Base-by-base conservation (phyloP, 2,888 invertebrate species). In the Drepanosiphum platanoidis region DNA sequence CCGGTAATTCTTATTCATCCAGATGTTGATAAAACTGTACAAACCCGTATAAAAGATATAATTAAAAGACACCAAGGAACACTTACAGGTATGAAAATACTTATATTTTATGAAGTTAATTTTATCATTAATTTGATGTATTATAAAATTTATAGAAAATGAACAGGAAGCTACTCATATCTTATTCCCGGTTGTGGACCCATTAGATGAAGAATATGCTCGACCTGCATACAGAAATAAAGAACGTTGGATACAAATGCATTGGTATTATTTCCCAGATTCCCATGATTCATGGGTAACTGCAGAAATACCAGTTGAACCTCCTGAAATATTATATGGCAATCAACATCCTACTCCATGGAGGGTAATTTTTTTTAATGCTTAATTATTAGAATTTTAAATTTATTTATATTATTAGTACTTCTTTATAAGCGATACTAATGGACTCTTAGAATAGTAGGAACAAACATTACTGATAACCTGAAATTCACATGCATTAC, bases 191-290 rank as follows among this genome's bases (percentile, higher is more conserved):
- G 92, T 93, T 1, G 93, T 94, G 74, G 96, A 97, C 90, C 95
- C 96, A 0, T 90, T 95, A 86, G 95, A 96, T 87, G 97, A 97
- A 89, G 97, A 97, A 90, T 97, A 95, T 91, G 96, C 97, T 0
- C 91, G 98, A 81, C 96, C 97, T 0, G 94, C 94, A 86, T 93
- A 96, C 89, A 94, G 94, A 88, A 89, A 91, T 86, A 93, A 96
- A 86, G 96, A 95, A 77, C 93, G 93, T 89, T 93, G 94, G 90
- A 93, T 95, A 36, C 92, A 98, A 89, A 92, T 98, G 88, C 98
- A 98, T 90, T 98, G 97, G 97, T 97, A 97, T 91, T 97, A 97
- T 90, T 94, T 96, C 89, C 98, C 98, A 1, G 98, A 98, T 90
- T 96, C 95, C 88, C 95, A 96, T 89, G 96, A 97, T 90, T 94